Evolutionary conservation across 2,888 invertebrate genomes (phyloP).

Genomic region (Scelioninae gen. 2): DNA sequence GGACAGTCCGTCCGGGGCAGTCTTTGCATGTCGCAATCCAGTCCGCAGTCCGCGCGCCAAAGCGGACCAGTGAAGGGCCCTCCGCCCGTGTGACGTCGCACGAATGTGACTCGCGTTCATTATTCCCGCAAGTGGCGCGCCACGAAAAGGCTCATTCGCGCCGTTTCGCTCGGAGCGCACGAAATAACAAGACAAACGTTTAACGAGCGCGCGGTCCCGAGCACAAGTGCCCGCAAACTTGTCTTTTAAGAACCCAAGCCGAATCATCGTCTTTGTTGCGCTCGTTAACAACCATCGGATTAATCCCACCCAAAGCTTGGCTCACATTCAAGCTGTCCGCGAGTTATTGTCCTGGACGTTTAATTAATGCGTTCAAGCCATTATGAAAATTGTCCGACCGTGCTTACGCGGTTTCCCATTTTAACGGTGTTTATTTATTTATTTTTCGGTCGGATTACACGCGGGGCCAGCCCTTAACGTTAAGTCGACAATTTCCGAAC

Average conservation of each 20-base stretch:
- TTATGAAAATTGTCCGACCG: constrained; percentile 28
- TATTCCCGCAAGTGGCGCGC: constrained; percentile 51
- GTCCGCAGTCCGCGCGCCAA: neutral
- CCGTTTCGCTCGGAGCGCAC: constrained; percentile 19
- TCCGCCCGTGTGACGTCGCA: constrained; percentile 38
- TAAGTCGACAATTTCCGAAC: neutral
- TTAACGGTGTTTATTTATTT: constrained; percentile 8
- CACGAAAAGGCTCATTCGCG: constrained; percentile 37
- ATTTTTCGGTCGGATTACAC: constrained; percentile 11
- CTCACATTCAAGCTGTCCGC: constrained; percentile 26
- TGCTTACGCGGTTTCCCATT: constrained; percentile 12
- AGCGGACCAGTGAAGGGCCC: constrained; percentile 46
- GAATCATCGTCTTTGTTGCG: constrained; percentile 40
- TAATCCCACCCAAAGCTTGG: constrained; percentile 38
- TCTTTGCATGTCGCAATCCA: constrained; percentile 56
- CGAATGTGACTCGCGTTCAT: constrained; percentile 53
- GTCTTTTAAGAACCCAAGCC: constrained; percentile 37
- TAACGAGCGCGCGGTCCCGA: constrained; percentile 37
- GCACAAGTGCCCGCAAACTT: constrained; percentile 41
- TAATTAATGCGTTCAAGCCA: constrained; percentile 21
- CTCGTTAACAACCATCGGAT: constrained; percentile 47
- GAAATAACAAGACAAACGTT: constrained; percentile 57
- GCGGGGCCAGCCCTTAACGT: neutral
- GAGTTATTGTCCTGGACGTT: constrained; percentile 31
- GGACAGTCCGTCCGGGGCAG: constrained; percentile 42